phyloP scores from a whole-genome alignment of 2,113 vertebrate species.

The Acanthisitta chloris region DNA sequence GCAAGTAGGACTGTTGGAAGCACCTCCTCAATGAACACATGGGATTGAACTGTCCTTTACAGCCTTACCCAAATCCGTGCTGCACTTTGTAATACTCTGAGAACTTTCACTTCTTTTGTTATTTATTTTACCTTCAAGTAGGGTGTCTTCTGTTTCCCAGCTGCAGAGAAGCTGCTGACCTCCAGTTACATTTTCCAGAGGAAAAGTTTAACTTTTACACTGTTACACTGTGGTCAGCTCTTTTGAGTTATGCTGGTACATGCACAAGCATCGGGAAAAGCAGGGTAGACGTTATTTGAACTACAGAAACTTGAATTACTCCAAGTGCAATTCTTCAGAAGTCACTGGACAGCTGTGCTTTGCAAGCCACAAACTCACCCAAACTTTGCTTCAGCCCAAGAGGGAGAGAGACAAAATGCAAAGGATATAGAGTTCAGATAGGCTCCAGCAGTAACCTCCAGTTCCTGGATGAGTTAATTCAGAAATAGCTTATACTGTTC shows the following conservation, averaged over 20 bases:
- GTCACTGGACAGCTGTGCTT: constrained; percentile 1
- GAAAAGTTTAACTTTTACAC: not conserved
- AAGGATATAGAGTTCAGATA: not conserved
- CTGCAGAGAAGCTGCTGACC: not conserved
- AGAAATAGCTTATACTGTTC: not conserved
- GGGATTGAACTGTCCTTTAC: fast-evolving
- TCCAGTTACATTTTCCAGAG: not conserved
- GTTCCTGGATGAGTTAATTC: not conserved
- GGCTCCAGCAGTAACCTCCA: not conserved
- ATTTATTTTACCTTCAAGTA: not conserved
- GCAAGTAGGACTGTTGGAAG: not conserved
- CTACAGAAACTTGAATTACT: constrained; percentile 56
- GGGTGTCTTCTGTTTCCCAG: not conserved
- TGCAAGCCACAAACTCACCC: not conserved
- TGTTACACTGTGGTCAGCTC: constrained; percentile 7
- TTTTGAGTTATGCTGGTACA: not conserved
- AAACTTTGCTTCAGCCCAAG: not conserved
- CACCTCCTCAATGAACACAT: not conserved
- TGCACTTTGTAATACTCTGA: not conserved
- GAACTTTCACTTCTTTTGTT: not conserved
- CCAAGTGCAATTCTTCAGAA: constrained; percentile 72
- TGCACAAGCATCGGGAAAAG: constrained; percentile 30
- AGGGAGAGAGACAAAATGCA: not conserved
- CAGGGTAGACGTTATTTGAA: constrained; percentile 58
- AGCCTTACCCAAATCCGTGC: not conserved